These are phyloP conservation scores for Chromobotia macracanthus DNA, from an alignment of 2,797 vertebrate species.

Conservation along the genomic window DNA sequence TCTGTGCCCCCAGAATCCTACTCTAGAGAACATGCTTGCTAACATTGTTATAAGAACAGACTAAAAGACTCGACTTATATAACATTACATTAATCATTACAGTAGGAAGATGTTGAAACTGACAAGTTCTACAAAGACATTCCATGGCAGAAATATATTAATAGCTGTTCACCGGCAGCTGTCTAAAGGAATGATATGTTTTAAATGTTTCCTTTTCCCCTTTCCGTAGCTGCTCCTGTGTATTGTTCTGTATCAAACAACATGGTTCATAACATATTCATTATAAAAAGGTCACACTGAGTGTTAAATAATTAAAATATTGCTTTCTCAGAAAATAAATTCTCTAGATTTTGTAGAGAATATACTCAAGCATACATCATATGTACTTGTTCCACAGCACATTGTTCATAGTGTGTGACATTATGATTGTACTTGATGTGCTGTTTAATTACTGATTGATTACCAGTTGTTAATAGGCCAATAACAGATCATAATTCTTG, in stretches of 20 bases:
- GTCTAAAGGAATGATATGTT: constrained; percentile 41
- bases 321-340: not conserved
- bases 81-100: constrained; percentile 1
- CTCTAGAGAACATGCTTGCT: not conserved
- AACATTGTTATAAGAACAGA: not conserved
- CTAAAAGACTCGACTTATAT: not conserved
- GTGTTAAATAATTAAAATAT: constrained; percentile 6
- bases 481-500: not conserved
- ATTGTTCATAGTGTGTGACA: not conserved
- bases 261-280: constrained; percentile 30
- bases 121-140: not conserved
- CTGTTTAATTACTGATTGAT: not conserved
- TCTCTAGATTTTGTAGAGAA: not conserved
- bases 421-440: not conserved
- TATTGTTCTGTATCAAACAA: constrained; percentile 44
- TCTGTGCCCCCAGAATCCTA: not conserved
- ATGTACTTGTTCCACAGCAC: not conserved
- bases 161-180: constrained; percentile 36
- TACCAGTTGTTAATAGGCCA: not conserved
- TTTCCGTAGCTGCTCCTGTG: constrained; percentile 31
- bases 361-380: not conserved
- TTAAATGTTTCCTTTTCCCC: constrained; percentile 56
- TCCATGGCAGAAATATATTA: constrained; percentile 28
- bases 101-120: constrained; percentile 27
- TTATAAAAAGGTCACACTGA: constrained; percentile 6